Evolutionary conservation across 2,888 invertebrate genomes (phyloP), one percentile per base, ranked within the genome.

Genomic region (Epinotia nisella): DNA sequence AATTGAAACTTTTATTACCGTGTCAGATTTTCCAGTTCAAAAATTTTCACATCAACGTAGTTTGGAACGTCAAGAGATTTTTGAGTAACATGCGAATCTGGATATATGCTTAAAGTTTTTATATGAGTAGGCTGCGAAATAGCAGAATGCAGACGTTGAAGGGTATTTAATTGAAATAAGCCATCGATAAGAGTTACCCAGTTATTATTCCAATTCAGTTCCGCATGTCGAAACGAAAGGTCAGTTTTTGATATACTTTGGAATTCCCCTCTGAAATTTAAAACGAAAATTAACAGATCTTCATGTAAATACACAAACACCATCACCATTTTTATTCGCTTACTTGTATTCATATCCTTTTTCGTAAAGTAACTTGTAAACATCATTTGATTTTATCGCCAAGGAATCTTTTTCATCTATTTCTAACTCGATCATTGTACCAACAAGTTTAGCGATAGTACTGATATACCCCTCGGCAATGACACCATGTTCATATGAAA

Each of bases 101-200:
- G 64, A 13, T 19, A 35, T 29, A 75, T 75, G 1, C 0, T 21
- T 9, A 75, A 19, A n/a, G n/a, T 65, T 49, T 51, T 64, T 11
- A 75, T 71, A 19, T 53, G 68, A n/a, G 53, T 15, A 0, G 49
- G 71, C 35, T 69, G 65, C 0, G 75, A 71, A 60, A 75, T 45
- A n/a, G 59, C 59, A 29, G 41, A 35, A 69, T 75, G 75, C 21
- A 24, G 21, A 3, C 60, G 64, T 58, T 65, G 69, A 0, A 75
- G 51, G 11, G 29, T 60, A 21, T 71, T 65, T 19, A 75, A 41
- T 58, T 75, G 75, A 11, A 75, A 35, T n/a, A 75, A 45, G 10
- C 75, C 71, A 56, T 75, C 75, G 10, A 75, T 71, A n/a, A 75
- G 55, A n/a, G 75, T 74, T 11, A 74, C 71, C 74, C 74, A 74